These are phyloP conservation scores for Petrolisthes manimaculis DNA, from an alignment of 2,888 invertebrate genomes.

Conservation along the genomic window DNA sequence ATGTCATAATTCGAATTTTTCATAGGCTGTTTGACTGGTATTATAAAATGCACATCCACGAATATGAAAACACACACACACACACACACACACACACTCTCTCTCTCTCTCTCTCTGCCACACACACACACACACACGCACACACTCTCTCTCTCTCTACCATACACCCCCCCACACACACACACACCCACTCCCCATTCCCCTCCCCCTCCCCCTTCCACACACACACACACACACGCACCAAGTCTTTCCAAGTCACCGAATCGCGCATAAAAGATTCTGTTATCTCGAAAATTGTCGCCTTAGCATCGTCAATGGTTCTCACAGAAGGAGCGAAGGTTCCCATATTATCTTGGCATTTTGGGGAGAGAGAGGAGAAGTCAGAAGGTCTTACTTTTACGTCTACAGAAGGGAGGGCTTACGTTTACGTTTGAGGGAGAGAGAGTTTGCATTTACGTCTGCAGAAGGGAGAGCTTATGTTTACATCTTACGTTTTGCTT, in stretches of 20 bases:
- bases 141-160: background rate
- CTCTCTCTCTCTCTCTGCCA: background rate
- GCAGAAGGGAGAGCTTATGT: too few relatives aligned
- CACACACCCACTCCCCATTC: too few relatives aligned
- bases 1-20: too few relatives aligned
- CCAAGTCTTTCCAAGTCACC: slow-evolving; percentile 4
- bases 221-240: background rate
- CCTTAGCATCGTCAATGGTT: background rate
- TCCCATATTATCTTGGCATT: slow-evolving; percentile 8
- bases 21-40: too few relatives aligned
- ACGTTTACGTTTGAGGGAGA: too few relatives aligned
- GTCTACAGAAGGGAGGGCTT: too few relatives aligned
- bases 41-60: background rate
- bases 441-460: too few relatives aligned
- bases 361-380: background rate
- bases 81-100: slow-evolving; percentile 15
- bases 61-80: slow-evolving; percentile 11
- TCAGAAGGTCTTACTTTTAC: background rate
- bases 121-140: slow-evolving; percentile 16
- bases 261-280: slow-evolving; percentile 18
- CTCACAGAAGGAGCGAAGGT: background rate
- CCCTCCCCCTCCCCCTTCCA: too few relatives aligned
- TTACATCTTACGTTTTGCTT: too few relatives aligned
- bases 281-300: slow-evolving; percentile 12
- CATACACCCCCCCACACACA: too few relatives aligned